phyloP scores from a whole-genome alignment of 2,888 invertebrate species.

The Dinocampus coccinellae region DNA sequence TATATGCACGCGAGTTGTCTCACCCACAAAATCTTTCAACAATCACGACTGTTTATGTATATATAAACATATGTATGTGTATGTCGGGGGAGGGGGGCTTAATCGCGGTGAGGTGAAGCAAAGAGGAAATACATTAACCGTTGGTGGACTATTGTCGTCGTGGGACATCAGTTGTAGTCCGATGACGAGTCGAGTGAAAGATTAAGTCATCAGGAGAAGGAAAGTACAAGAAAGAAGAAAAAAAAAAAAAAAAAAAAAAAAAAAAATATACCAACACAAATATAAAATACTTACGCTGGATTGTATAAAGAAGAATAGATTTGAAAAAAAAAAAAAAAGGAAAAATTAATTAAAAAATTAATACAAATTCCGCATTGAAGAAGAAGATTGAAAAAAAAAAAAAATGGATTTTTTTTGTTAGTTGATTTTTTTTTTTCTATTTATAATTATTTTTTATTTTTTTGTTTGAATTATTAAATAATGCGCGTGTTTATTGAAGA shows the following conservation, averaged over 20 bases:
- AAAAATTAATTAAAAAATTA: too few relatives aligned
- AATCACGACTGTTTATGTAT: slow-evolving; percentile 26
- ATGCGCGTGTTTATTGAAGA: not conserved
- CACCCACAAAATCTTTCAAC: slow-evolving; percentile 34
- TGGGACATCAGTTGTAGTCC: slow-evolving; percentile 19
- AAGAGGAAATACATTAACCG: slow-evolving; percentile 33
- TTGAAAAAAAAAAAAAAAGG: too few relatives aligned
- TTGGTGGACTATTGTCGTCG: slow-evolving; percentile 33
- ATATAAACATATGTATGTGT: too few relatives aligned
- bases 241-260: not conserved
- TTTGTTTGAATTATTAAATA: too few relatives aligned
- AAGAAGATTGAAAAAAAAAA: too few relatives aligned
- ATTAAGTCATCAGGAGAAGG: too few relatives aligned
- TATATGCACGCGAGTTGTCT: slow-evolving; percentile 18
- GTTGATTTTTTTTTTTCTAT: not conserved
- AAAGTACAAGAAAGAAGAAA: too few relatives aligned
- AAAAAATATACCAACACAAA: not conserved
- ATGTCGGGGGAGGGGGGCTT: too few relatives aligned
- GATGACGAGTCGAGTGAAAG: slow-evolving; percentile 16
- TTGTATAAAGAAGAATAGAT: too few relatives aligned
- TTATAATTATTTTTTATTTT: not conserved
- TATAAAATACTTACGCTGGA: too few relatives aligned
- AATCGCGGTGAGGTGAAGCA: slow-evolving; percentile 30
- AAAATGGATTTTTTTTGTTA: too few relatives aligned
- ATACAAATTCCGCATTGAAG: too few relatives aligned